Percentiles rank a stretch among this genome's conserved stretches.
Conservation (phyloP, 2,113 vertebrate genomes). For the Atractosteus spatula region DNA sequence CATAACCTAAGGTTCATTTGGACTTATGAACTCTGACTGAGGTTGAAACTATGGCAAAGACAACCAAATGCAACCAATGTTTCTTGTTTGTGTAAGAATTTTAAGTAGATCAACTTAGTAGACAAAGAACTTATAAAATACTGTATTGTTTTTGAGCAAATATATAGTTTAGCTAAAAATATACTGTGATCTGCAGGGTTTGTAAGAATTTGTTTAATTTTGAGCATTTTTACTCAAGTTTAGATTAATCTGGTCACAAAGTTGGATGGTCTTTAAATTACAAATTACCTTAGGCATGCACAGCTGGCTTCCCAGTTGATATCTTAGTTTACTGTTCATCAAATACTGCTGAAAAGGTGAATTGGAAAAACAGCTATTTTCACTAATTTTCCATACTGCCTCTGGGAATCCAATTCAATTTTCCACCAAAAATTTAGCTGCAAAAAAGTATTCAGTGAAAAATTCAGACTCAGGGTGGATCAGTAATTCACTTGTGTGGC, state of each 20-base stretch:
- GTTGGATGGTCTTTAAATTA: background rate
- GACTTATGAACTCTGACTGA: no score
- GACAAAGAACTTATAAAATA: no score
- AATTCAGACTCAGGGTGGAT: constrained; percentile 63
- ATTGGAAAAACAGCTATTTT: constrained; percentile 70
- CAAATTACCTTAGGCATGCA: constrained; percentile 1
- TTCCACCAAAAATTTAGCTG: constrained; percentile 61
- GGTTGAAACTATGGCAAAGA: no score
- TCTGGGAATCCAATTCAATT: constrained; percentile 80
- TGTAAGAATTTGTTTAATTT: background rate
- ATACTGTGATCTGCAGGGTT: background rate
- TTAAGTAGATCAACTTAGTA: no score
- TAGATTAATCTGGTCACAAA: background rate
- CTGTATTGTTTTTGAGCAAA: no score
- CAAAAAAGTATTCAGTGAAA: constrained; percentile 48
- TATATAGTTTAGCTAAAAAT: no score
- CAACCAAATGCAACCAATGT: no score
- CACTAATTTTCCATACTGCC: constrained; percentile 71
- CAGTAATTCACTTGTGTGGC: constrained; percentile 65
- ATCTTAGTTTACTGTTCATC: constrained; percentile 65
- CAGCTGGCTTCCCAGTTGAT: constrained; percentile 50
- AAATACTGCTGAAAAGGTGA: constrained; percentile 55
- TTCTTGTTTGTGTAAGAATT: no score
- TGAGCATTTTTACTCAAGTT: background rate
- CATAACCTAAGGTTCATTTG: no score